A percentile compares a stretch with the other conserved stretches of the same genome.
Conservation (phyloP, 2,888 invertebrate species). For the Altica lythri region DNA sequence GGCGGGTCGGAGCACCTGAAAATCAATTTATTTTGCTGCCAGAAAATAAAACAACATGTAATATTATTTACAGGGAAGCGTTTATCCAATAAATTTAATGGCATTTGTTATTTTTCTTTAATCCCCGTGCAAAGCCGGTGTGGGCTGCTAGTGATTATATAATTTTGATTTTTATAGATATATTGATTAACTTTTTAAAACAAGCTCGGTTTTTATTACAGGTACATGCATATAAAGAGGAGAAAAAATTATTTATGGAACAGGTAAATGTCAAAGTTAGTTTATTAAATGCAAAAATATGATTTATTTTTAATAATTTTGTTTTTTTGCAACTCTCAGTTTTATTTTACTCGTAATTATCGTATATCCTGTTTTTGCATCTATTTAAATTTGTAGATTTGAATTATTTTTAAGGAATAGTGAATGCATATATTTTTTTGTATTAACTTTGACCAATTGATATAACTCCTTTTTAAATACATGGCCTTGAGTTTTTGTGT, state of each 20-base stretch:
- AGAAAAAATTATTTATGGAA: constrained; percentile 25
- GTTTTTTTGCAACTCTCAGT: constrained; percentile 8
- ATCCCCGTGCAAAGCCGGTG: too few relatives aligned
- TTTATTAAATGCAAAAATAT: constrained; percentile 10
- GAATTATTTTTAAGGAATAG: not conserved
- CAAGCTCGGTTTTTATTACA: constrained; percentile 17
- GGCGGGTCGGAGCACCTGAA: too few relatives aligned
- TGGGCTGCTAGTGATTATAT: not conserved
- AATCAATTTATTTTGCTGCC: too few relatives aligned
- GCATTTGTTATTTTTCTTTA: too few relatives aligned
- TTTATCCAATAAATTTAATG: too few relatives aligned
- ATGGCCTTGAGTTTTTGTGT: not conserved
- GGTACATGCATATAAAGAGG: constrained; percentile 27
- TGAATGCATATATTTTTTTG: constrained; percentile 1
- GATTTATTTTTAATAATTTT: constrained; percentile 5
- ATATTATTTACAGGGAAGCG: too few relatives aligned
- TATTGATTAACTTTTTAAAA: constrained; percentile 8
- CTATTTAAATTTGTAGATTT: not conserved
- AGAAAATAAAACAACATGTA: too few relatives aligned
- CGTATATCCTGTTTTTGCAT: not conserved
- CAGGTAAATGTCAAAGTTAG: constrained; percentile 22
- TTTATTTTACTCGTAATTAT: constrained; percentile 1
- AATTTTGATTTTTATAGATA: not conserved
- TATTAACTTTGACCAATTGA: not conserved
- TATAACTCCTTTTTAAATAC: constrained; percentile 11